phyloP scores from a whole-genome alignment of 2,113 vertebrate genomes.

The Plecotus auritus region DNA sequence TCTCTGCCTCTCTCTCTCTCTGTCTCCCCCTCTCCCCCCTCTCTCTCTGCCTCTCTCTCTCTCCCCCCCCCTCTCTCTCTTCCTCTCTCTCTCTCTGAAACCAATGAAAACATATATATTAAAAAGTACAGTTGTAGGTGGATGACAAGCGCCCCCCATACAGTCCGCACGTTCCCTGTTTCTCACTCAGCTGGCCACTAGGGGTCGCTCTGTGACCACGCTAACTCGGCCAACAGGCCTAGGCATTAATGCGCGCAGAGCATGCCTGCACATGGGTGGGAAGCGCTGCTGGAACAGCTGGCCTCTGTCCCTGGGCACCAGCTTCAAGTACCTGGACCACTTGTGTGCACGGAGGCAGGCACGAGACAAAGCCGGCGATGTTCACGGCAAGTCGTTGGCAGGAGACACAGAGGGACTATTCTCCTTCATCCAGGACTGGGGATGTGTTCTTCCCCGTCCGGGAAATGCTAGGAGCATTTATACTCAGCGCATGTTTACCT shows the following conservation, averaged over 20 bases:
- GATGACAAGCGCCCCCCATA: background rate
- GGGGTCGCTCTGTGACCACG: slow-evolving; percentile 71
- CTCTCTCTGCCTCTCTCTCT: no score
- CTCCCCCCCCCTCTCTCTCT: no score
- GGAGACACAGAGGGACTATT: background rate
- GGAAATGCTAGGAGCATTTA: background rate
- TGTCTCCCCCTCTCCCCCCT: no score
- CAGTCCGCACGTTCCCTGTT: background rate
- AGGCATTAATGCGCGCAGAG: fast-evolving
- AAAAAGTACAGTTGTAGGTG: no score
- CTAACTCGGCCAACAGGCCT: fast-evolving
- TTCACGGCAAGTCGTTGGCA: background rate
- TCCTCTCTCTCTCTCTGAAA: no score
- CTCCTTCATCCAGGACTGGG: background rate
- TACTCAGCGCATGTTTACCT: background rate
- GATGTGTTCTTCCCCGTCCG: background rate
- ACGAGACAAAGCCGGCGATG: background rate
- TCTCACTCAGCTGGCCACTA: slow-evolving; percentile 68
- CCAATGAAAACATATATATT: no score
- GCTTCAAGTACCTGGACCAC: background rate
- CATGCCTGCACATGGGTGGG: background rate
- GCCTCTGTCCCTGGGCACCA: background rate
- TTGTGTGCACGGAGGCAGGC: background rate
- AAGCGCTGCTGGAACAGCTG: background rate
- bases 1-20: no score